A percentile compares a stretch with the other conserved stretches of the same genome.
phyloP scores from a whole-genome alignment of 1,140 invertebrate species.

The Liolophura sinensis region DNA sequence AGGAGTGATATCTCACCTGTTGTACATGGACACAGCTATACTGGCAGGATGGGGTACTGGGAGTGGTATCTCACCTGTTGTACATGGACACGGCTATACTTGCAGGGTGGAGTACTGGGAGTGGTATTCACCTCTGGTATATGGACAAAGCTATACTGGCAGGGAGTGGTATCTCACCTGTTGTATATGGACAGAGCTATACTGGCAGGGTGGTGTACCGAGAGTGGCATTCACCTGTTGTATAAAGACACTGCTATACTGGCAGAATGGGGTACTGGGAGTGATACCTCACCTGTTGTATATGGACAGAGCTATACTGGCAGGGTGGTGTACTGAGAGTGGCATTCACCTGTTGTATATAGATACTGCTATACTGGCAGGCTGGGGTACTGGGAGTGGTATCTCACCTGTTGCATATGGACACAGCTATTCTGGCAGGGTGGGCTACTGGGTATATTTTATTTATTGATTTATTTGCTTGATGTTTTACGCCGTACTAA shows the following conservation, averaged over 20 bases:
- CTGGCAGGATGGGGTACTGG: conserved; percentile 85
- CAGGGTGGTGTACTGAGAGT: neutral
- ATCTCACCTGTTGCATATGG: conserved; percentile 75
- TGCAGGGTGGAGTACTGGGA: neutral
- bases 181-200: too few species aligned
- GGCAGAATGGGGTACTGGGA: conserved; percentile 85
- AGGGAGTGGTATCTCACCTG: conserved; percentile 79
- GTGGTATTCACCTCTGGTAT: conserved; percentile 61
- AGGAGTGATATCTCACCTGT: conserved; percentile 46
- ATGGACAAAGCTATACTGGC: conserved; percentile 85
- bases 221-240: conserved; percentile 56
- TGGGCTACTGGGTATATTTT: conserved; percentile 85
- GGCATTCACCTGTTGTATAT: conserved; percentile 67
- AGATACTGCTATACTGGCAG: conserved; percentile 82
- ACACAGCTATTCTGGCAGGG: conserved; percentile 83
- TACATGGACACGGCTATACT: too few species aligned
- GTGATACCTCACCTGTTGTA: conserved; percentile 76
- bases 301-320: too few species aligned
- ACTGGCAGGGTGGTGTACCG: neutral
- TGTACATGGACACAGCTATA: conserved; percentile 83
- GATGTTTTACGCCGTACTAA: too few species aligned
- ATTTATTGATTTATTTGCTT: too few species aligned
- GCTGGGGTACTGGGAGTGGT: conserved; percentile 84
- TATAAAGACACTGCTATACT: conserved; percentile 84
- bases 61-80: conserved; percentile 77